These are phyloP conservation scores for Protonemura montana DNA, from an alignment of 2,888 invertebrate genomes.

Conservation along the genomic window DNA sequence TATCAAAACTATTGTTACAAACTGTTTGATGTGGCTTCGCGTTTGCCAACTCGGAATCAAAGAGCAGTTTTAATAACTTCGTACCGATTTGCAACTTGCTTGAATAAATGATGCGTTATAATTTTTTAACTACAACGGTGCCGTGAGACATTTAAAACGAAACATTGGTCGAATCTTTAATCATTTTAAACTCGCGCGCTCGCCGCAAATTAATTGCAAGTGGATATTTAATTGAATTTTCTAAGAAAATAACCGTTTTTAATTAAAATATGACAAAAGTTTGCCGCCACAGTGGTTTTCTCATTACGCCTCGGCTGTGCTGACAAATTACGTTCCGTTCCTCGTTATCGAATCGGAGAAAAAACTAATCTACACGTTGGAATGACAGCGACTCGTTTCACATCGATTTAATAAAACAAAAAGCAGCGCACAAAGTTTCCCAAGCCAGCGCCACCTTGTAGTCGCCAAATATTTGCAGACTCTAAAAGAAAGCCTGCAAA, in stretches of 20 bases:
- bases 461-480: not conserved
- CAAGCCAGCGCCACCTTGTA: not conserved
- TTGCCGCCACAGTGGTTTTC: slow-evolving; percentile 8
- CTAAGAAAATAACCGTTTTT: slow-evolving; percentile 23
- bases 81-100: not conserved
- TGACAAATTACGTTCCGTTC: slow-evolving; percentile 9
- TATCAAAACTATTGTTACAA: not conserved
- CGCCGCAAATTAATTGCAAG: slow-evolving; percentile 13
- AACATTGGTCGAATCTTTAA: slow-evolving; percentile 5
- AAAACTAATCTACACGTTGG: slow-evolving; percentile 7
- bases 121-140: not conserved
- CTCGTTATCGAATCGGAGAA: not conserved
- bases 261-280: slow-evolving; percentile 29
- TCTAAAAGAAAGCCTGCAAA: not conserved
- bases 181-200: slow-evolving; percentile 17
- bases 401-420: not conserved
- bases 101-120: not conserved
- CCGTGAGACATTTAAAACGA: not conserved
- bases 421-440: not conserved
- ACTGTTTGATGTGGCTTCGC: not conserved
- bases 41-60: not conserved
- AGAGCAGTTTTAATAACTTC: not conserved
- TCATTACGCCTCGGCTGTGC: not conserved
- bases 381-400: not conserved
- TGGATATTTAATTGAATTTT: not conserved